phyloP scores from a whole-genome alignment of 2,888 invertebrate species.

The Calephelis perditalis region DNA sequence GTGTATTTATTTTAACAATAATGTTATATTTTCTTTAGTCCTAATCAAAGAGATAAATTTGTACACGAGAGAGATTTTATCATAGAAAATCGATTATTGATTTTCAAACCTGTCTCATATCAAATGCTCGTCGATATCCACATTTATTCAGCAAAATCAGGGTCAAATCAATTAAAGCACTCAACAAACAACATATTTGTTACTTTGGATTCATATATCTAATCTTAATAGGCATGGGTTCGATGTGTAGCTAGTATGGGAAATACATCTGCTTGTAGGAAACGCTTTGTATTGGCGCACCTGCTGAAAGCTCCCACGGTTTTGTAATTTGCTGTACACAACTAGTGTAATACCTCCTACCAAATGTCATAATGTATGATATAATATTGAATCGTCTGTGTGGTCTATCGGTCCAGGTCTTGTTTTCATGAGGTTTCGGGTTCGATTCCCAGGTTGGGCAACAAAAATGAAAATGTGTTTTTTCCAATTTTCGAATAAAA shows the following conservation, averaged over 20 bases:
- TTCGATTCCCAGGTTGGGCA: no score
- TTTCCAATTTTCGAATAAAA: no score
- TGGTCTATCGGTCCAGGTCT: no score
- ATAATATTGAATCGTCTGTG: background rate
- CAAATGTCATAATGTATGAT: no score
- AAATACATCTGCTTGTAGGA: constrained; percentile 64
- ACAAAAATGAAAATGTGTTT: no score
- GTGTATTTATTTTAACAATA: no score
- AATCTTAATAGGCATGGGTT: background rate
- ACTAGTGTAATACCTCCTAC: no score
- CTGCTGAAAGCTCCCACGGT: constrained; percentile 71
- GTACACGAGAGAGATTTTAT: background rate
- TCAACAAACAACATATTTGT: background rate
- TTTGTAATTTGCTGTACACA: constrained; percentile 34
- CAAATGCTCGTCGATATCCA: background rate
- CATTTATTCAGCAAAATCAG: background rate
- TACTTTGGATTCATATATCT: background rate
- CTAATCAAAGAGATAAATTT: no score
- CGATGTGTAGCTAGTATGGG: constrained; percentile 35
- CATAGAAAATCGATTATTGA: background rate
- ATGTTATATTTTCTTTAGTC: no score
- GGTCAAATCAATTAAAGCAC: background rate
- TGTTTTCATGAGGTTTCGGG: no score
- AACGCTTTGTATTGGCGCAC: constrained; percentile 52
- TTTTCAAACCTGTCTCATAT: no score